Conservation (phyloP, 2,113 vertebrate species). For the Ictalurus punctatus region DNA sequence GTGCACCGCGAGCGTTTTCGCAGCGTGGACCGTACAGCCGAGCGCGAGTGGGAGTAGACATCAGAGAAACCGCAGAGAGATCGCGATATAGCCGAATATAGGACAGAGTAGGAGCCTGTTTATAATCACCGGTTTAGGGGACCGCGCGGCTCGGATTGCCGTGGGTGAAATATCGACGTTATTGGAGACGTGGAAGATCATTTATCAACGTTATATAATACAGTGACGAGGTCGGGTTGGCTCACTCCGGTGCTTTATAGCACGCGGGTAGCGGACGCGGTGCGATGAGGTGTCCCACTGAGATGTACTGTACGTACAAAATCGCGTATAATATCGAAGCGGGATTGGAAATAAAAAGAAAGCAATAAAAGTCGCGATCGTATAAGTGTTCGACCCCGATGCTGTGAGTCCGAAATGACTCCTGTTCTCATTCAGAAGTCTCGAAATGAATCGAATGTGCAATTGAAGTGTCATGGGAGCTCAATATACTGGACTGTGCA, state of each 20-base stretch:
- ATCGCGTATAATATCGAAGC: not conserved
- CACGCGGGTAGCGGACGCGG: fast-evolving
- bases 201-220: not conserved
- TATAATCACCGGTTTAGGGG: not conserved
- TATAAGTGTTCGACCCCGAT: not conserved
- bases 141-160: not conserved
- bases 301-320: not conserved
- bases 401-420: not conserved
- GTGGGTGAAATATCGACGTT: not conserved
- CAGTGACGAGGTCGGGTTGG: not conserved
- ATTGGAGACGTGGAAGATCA: not conserved
- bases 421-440: not conserved
- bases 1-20: conserved; percentile 39
- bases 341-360: no score
- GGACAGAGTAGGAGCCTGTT: not conserved
- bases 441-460: not conserved
- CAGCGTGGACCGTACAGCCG: not conserved
- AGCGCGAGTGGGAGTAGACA: not conserved
- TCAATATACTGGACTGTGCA: not conserved
- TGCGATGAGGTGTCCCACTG: not conserved
- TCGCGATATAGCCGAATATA: not conserved
- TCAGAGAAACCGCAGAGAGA: not conserved
- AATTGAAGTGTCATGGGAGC: not conserved
- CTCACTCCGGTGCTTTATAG: not conserved
- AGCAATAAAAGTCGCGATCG: no score